phyloP scores from a whole-genome alignment of 2,797 vertebrate genomes.

The Rhincodon typus region DNA sequence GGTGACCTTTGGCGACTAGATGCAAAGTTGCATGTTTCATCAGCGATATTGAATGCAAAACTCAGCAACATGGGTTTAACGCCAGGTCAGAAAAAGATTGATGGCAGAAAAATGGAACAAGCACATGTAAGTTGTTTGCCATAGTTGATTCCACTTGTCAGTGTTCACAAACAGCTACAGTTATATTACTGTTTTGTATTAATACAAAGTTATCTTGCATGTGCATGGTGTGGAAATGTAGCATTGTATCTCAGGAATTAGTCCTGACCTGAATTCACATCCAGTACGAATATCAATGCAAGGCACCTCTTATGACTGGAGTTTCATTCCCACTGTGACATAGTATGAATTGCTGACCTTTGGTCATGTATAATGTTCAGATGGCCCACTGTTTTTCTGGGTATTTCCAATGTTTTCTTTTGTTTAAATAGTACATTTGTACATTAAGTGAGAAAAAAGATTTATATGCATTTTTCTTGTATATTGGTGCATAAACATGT shows the following conservation, averaged over 20 bases:
- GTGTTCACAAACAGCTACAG: background rate
- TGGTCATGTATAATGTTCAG: background rate
- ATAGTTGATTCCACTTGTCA: background rate
- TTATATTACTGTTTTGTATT: background rate
- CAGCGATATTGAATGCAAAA: conserved; percentile 59
- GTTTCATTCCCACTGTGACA: background rate
- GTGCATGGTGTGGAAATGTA: background rate
- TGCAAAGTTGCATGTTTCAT: conserved; percentile 56
- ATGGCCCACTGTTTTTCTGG: background rate
- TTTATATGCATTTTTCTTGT: background rate
- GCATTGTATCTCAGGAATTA: background rate
- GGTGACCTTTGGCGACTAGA: conserved; percentile 62
- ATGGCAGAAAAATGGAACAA: conserved; percentile 42
- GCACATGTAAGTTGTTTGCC: conserved; percentile 54
- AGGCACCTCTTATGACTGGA: background rate
- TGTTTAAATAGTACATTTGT: background rate
- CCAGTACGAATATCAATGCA: background rate
- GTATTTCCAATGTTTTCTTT: background rate
- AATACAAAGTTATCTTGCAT: background rate
- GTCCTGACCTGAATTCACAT: background rate
- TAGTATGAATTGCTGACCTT: background rate
- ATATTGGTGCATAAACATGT: background rate
- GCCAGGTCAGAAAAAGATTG: conserved; percentile 57
- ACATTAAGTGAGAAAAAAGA: background rate
- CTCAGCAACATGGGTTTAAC: conserved; percentile 57